Conservation (phyloP, 2,888 invertebrate species). For the Acleris sparsana region DNA sequence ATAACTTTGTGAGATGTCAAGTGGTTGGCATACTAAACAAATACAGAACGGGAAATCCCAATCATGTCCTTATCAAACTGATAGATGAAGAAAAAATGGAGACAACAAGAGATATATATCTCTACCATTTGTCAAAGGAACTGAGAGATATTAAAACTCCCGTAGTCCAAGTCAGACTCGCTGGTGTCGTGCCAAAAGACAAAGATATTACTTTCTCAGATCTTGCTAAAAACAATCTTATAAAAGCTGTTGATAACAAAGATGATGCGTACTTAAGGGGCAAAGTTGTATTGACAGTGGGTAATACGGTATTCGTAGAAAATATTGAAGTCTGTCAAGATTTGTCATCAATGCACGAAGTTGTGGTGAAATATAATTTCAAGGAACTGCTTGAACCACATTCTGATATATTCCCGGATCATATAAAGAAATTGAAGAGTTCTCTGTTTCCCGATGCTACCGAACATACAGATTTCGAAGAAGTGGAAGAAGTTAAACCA, state of each 20-base stretch:
- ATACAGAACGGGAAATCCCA: conserved; percentile 58
- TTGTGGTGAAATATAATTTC: conserved; percentile 81
- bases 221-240: conserved; percentile 57
- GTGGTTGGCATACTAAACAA: conserved; percentile 71
- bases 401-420: conserved; percentile 69
- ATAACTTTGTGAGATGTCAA: conserved; percentile 81
- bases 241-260: conserved; percentile 55
- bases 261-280: conserved; percentile 70
- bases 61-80: conserved; percentile 75
- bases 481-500: conserved; percentile 41
- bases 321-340: conserved; percentile 84
- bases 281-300: conserved; percentile 82
- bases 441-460: conserved; percentile 43
- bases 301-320: conserved; percentile 86
- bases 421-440: conserved; percentile 70
- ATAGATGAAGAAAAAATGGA: conserved; percentile 84
- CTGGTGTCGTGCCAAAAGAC: conserved; percentile 67
- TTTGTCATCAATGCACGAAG: conserved; percentile 72
- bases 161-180: conserved; percentile 63
- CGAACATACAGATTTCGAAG: conserved; percentile 37
- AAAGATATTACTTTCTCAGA: conserved; percentile 70
- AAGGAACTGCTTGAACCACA: conserved; percentile 76
- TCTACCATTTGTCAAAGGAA: conserved; percentile 79
- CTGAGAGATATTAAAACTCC: conserved; percentile 74
- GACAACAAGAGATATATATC: conserved; percentile 61